phyloP scores from a whole-genome alignment of 2,888 invertebrate genomes.

The Andrena bicolor region DNA sequence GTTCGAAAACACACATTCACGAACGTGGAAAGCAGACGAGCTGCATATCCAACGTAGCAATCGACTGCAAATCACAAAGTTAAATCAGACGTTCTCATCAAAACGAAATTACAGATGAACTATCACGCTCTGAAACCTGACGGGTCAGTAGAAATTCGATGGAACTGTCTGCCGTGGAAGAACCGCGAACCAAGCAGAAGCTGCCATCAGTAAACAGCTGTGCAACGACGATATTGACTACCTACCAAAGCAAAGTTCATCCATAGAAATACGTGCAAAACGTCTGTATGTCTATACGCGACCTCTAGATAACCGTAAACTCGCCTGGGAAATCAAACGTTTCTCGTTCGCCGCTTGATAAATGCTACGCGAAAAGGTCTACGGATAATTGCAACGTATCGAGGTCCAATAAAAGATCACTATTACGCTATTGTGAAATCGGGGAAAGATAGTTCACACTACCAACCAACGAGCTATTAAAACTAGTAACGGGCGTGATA shows the following conservation, averaged over 20 bases:
- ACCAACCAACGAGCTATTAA: not conserved
- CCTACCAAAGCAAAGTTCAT: constrained; percentile 16
- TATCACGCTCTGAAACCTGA: not conserved
- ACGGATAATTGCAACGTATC: constrained; percentile 65
- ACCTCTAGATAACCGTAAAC: constrained; percentile 49
- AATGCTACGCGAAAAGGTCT: constrained; percentile 68
- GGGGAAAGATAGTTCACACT: not conserved
- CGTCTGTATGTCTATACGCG: constrained; percentile 24
- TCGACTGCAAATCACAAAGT: not conserved
- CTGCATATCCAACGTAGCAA: not conserved
- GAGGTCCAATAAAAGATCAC: constrained; percentile 66
- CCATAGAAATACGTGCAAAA: constrained; percentile 40
- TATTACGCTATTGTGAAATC: constrained; percentile 26
- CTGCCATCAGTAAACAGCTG: constrained; percentile 3
- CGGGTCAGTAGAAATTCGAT: not conserved
- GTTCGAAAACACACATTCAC: not conserved
- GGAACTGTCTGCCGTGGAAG: not conserved
- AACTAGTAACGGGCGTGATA: too few species aligned
- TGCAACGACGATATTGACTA: constrained; percentile 29
- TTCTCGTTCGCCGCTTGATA: constrained; percentile 73
- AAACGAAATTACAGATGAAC: constrained; percentile 32
- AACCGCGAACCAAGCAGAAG: constrained; percentile 20
- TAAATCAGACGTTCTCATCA: not conserved
- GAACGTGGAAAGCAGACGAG: not conserved
- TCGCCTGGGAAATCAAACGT: constrained; percentile 77